Percentiles rank a stretch among this genome's conserved stretches.
phyloP scores from a whole-genome alignment of 2,113 vertebrate genomes.

The Malurus cyaneus region DNA sequence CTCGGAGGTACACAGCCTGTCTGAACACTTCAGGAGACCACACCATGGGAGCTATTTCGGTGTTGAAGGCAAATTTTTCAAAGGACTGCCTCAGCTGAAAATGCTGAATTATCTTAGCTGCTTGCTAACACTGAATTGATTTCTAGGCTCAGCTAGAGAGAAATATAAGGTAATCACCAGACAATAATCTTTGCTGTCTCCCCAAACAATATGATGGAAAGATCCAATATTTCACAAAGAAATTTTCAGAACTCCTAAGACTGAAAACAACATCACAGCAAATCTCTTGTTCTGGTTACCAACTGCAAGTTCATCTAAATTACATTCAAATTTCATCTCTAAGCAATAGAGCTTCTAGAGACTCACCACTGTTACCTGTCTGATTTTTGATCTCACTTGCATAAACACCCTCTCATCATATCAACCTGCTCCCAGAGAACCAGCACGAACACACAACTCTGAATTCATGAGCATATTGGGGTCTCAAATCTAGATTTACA shows the following conservation, averaged over 20 bases:
- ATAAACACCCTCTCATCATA: background rate
- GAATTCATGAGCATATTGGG: background rate
- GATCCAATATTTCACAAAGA: background rate
- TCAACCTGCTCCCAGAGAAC: background rate
- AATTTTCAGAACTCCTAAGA: background rate
- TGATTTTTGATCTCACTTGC: background rate
- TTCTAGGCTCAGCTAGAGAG: background rate
- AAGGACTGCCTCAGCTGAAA: background rate
- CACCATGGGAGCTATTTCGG: background rate
- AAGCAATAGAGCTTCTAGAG: background rate
- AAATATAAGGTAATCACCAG: background rate
- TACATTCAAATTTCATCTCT: background rate
- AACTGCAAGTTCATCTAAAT: background rate
- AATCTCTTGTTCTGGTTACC: background rate
- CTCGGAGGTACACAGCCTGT: background rate
- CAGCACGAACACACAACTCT: background rate
- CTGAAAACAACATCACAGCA: background rate
- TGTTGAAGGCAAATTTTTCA: background rate
- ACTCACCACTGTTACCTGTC: background rate
- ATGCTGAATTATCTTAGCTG: background rate
- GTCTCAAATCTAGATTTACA: background rate
- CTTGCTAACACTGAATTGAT: background rate
- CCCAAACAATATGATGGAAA: background rate
- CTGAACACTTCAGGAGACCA: background rate
- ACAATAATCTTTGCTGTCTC: background rate